Evolutionary conservation across 1,140 invertebrate genomes (phyloP).

Genomic region (Drosophila quadrilineata): DNA sequence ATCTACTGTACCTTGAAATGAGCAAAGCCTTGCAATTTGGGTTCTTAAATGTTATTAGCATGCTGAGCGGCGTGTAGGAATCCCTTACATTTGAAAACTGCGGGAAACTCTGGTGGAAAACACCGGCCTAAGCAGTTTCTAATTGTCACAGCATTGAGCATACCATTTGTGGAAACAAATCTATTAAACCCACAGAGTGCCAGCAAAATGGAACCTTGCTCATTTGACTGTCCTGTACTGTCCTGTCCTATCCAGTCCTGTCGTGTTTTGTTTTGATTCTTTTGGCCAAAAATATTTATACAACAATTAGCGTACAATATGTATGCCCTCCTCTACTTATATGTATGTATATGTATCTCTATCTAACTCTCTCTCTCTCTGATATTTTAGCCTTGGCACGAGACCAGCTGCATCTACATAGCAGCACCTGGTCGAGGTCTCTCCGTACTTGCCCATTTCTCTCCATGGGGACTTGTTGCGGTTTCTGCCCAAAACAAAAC

Average conservation of each 20-base stretch:
- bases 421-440: constrained; percentile 6
- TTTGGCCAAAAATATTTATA: constrained; percentile 69
- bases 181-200: constrained; percentile 13
- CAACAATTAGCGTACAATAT: constrained; percentile 76
- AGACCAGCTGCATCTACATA: constrained; percentile 14
- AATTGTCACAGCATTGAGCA: constrained; percentile 53
- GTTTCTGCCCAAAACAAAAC: constrained; percentile 22
- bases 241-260: not conserved
- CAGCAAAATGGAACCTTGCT: not conserved
- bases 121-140: constrained; percentile 69
- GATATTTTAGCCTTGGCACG: constrained; percentile 34
- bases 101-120: not conserved
- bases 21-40: constrained; percentile 54
- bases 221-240: constrained; percentile 9
- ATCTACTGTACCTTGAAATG: constrained; percentile 78
- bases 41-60: constrained; percentile 76
- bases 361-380: too few relatives aligned
- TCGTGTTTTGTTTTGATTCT: constrained; percentile 7
- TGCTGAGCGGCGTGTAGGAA: constrained; percentile 48
- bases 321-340: too few relatives aligned
- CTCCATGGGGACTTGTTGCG: constrained; percentile 62
- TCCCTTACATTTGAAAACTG: too few relatives aligned
- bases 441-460: constrained; percentile 14
- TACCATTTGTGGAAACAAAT: constrained; percentile 25
- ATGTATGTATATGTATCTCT: too few relatives aligned